Percentiles rank a stretch among this genome's conserved stretches.
These are phyloP conservation scores for Oligia strigilis DNA, from an alignment of 2,888 invertebrate genomes.

Conservation along the genomic window DNA sequence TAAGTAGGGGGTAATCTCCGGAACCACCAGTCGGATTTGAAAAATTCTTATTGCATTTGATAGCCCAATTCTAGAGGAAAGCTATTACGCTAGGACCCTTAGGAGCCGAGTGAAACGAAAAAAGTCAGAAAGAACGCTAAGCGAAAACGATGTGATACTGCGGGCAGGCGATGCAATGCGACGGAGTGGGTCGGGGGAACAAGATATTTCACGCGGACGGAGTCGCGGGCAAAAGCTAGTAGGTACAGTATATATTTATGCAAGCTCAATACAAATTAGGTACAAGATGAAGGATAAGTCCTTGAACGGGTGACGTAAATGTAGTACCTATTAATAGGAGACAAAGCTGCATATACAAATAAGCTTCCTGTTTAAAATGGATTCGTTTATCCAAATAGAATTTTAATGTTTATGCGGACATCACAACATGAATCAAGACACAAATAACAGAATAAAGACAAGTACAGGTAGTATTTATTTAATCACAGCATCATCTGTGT, in stretches of 20 bases:
- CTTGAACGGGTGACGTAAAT: slow-evolving; percentile 33
- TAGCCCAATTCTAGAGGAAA: neutral
- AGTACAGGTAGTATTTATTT: slow-evolving; percentile 52
- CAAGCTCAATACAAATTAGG: slow-evolving; percentile 31
- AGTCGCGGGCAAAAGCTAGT: neutral
- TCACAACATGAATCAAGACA: slow-evolving; percentile 8
- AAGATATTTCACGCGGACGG: neutral
- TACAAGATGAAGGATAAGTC: slow-evolving; percentile 26
- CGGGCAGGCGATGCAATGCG: neutral
- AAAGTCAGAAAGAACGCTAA: neutral
- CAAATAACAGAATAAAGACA: slow-evolving; percentile 30
- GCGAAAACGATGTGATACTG: neutral
- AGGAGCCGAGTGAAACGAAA: neutral
- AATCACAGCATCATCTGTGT: slow-evolving; percentile 55
- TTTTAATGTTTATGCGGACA: slow-evolving; percentile 5
- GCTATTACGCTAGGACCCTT: neutral
- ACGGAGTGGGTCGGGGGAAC: neutral
- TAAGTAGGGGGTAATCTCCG: neutral
- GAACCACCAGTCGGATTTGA: neutral
- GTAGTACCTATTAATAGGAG: slow-evolving; percentile 31
- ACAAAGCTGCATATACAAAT: slow-evolving; percentile 16
- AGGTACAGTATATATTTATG: slow-evolving; percentile 5
- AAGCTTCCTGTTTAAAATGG: slow-evolving; percentile 37
- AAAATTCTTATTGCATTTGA: neutral
- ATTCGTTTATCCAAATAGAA: slow-evolving; percentile 27